Evolutionary conservation across 2,888 invertebrate genomes (phyloP), one percentile per base, ranked within the genome.

Genomic region (Spodoptera exigua): DNA sequence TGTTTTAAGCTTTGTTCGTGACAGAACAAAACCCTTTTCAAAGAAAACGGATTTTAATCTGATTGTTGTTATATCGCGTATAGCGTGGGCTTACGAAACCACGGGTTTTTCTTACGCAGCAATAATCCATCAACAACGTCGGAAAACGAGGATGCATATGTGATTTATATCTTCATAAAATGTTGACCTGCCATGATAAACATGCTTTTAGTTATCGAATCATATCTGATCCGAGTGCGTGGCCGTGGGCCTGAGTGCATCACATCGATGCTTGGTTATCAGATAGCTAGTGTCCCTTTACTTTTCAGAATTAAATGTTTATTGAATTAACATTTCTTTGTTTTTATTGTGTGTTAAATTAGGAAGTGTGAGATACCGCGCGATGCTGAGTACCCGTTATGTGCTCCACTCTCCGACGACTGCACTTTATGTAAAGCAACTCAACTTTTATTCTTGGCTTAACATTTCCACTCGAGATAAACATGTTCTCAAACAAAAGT

Each of bases 141-240:
- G 63, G 51, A 56, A 60, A 55, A 59, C 44, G 43, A 39, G 17
- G 46, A 68, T 51, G 41, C 62, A 44, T 65, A 59, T 61, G 53
- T 32, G 46, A 52, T 65, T 70, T 69, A 64, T 54, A 60, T 46
- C 58, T 60, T 47, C 7, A 47, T 64, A 48, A 49, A 59, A 61
- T 61, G 47, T 61, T 53, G 34, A 57, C 44, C 27, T 56, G 34
- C 27, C 51, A 43, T 53, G 79, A 80, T 76, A 73, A 80, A 71
- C 60, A 76, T 61, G 76, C 70, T 80, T 80, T 74, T 78, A 79
- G 79, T 68, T 80, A 76, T 80, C 72, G n/a, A 35, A 62, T 54
- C 53, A 67, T 72, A 65, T 64, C 77, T 63, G 58, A 49, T 55
- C 63, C 36, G 56, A 61, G 58, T 69, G 43, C 45, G 27, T 41